Conservation (phyloP, 2,113 vertebrate genomes). For the Campylomormyrus tamandua region DNA sequence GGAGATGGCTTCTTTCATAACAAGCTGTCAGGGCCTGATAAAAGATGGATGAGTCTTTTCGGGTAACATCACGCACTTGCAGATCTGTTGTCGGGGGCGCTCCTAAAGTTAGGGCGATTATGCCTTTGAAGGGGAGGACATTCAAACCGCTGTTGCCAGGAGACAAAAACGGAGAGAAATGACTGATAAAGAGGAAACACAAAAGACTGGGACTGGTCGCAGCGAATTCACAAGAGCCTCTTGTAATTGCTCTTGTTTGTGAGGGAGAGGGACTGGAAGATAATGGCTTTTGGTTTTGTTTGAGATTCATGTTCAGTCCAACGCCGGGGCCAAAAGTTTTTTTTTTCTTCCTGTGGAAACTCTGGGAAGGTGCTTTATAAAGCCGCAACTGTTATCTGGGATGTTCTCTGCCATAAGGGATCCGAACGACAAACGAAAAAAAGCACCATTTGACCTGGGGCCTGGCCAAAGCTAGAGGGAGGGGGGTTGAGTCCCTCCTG, state of each 20-base stretch:
- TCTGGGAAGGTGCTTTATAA: not conserved
- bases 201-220: slow-evolving; percentile 33
- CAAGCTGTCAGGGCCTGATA: not conserved
- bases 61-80: slow-evolving; percentile 44
- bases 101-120: slow-evolving; percentile 61
- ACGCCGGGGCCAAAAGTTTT: not conserved
- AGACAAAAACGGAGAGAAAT: slow-evolving; percentile 54
- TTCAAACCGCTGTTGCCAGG: slow-evolving; percentile 60
- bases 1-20: not conserved
- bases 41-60: slow-evolving; percentile 8
- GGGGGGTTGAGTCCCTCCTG: slow-evolving; percentile 9
- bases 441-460: not conserved
- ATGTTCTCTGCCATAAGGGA: not conserved
- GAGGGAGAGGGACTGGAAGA: slow-evolving; percentile 21
- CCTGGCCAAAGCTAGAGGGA: slow-evolving; percentile 8
- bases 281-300: slow-evolving; percentile 29
- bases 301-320: slow-evolving; percentile 13
- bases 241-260: slow-evolving; percentile 43
- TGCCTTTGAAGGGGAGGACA: slow-evolving; percentile 52
- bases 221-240: slow-evolving; percentile 49
- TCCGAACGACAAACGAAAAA: not conserved
- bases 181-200: slow-evolving; percentile 49
- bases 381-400: not conserved
- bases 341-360: not conserved
- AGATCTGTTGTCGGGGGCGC: slow-evolving; percentile 52